Conservation (phyloP, 92 coral and sea anemone species). For the Anthopleura xanthogrammica region DNA sequence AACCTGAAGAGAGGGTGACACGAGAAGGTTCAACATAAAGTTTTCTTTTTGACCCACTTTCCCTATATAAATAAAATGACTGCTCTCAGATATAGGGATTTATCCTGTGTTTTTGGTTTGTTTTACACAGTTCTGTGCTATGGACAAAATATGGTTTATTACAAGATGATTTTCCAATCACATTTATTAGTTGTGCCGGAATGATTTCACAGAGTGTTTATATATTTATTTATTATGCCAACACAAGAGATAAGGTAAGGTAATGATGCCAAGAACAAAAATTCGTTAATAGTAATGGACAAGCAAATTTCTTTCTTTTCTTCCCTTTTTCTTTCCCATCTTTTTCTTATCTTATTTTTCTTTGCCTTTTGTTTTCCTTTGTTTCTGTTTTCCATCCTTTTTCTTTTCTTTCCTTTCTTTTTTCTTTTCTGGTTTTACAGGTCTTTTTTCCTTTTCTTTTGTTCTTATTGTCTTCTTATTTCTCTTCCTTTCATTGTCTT, state of each 20-base stretch:
- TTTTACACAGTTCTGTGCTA: slow-evolving; percentile 48
- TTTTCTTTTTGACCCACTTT: neutral
- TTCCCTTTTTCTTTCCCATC: too few relatives aligned
- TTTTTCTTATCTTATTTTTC: too few relatives aligned
- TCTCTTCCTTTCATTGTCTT: too few relatives aligned
- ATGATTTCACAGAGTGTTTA: slow-evolving; percentile 58
- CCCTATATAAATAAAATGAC: too few relatives aligned
- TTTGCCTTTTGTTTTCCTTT: too few relatives aligned
- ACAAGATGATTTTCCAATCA: slow-evolving; percentile 53
- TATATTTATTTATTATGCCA: slow-evolving; percentile 55
- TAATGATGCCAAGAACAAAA: neutral
- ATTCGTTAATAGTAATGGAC: too few relatives aligned
- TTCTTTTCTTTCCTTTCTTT: too few relatives aligned
- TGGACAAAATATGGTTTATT: slow-evolving; percentile 87
- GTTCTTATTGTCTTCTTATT: too few relatives aligned
- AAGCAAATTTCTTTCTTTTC: too few relatives aligned
- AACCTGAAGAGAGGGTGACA: neutral
- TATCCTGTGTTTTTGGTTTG: neutral
- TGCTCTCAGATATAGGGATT: neutral
- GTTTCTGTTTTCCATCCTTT: too few relatives aligned
- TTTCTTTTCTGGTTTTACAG: too few relatives aligned
- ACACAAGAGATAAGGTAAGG: slow-evolving; percentile 84
- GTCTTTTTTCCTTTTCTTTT: too few relatives aligned
- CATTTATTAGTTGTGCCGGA: slow-evolving; percentile 53
- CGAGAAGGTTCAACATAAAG: neutral